These are phyloP conservation scores for Lithodes maja DNA, from an alignment of 2,888 invertebrate species.

Conservation along the genomic window DNA sequence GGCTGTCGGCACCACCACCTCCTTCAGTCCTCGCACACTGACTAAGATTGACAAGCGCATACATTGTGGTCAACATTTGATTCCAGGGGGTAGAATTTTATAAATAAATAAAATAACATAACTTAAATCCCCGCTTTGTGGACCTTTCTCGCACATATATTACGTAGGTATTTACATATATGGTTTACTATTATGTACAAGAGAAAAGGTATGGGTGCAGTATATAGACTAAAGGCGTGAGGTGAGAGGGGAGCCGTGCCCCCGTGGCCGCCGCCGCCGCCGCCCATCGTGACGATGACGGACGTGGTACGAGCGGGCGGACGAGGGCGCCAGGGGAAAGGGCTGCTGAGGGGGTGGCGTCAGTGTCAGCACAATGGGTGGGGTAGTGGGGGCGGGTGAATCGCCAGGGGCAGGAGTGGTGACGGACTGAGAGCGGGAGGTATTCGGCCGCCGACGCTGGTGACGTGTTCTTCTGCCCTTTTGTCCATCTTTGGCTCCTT, in stretches of 20 bases:
- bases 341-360: conserved; percentile 40
- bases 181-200: conserved; percentile 65
- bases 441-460: background rate
- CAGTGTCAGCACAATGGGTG: conserved; percentile 17
- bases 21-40: conserved; percentile 55
- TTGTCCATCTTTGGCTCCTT: background rate
- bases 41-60: conserved; percentile 69
- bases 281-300: conserved; percentile 45
- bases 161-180: conserved; percentile 64
- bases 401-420: background rate
- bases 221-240: conserved; percentile 65
- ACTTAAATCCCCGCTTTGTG: conserved; percentile 60
- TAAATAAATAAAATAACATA: conserved; percentile 66
- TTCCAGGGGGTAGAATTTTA: conserved; percentile 58
- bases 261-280: conserved; percentile 61
- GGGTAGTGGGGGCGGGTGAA: conserved; percentile 19
- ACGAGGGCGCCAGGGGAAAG: conserved; percentile 63
- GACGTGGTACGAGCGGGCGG: conserved; percentile 59
- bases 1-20: conserved; percentile 46
- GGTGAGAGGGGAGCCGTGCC: conserved; percentile 55
- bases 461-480: conserved; percentile 33
- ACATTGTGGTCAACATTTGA: conserved; percentile 66
- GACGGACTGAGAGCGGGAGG: background rate
- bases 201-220: conserved; percentile 59
- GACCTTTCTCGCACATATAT: conserved; percentile 54